phyloP scores from a whole-genome alignment of 2,113 vertebrate genomes.

The Pomatostomus ruficeps region DNA sequence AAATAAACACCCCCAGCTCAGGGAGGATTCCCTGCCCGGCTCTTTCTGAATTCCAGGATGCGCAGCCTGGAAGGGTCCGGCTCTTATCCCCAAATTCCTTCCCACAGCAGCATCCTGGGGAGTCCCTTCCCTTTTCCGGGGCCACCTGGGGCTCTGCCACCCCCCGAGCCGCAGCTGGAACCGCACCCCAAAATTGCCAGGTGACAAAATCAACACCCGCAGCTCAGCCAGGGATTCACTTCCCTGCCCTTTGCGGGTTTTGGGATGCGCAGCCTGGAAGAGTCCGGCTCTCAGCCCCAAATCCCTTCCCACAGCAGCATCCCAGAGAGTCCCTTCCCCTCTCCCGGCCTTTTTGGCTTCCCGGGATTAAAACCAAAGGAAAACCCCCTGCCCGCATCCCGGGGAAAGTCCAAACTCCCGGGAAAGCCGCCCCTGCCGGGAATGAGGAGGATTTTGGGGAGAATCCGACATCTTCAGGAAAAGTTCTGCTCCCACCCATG shows the following conservation, averaged over 20 bases:
- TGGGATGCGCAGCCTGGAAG: accelerated
- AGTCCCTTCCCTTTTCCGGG: neutral
- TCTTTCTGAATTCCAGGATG: accelerated
- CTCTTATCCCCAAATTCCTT: neutral
- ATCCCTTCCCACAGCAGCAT: neutral
- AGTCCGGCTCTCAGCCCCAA: neutral
- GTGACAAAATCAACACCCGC: too few relatives aligned
- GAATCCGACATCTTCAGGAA: neutral
- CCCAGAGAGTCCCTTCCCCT: neutral
- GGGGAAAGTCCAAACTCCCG: neutral
- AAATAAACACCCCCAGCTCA: neutral
- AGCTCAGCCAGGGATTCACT: accelerated
- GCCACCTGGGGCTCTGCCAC: neutral
- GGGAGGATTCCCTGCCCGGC: neutral
- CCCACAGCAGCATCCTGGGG: neutral
- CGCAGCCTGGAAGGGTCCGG: accelerated
- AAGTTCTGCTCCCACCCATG: neutral
- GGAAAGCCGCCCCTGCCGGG: neutral
- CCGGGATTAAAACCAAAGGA: neutral
- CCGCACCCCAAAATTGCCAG: too few relatives aligned
- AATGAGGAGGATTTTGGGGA: neutral
- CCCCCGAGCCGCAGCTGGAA: neutral
- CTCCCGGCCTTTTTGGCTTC: neutral
- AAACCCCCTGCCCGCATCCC: neutral
- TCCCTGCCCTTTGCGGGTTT: accelerated